Evolutionary conservation across 2,797 vertebrate genomes (phyloP), one percentile per base, ranked within the genome.

Genomic region (Rhyacichthys aspro): DNA sequence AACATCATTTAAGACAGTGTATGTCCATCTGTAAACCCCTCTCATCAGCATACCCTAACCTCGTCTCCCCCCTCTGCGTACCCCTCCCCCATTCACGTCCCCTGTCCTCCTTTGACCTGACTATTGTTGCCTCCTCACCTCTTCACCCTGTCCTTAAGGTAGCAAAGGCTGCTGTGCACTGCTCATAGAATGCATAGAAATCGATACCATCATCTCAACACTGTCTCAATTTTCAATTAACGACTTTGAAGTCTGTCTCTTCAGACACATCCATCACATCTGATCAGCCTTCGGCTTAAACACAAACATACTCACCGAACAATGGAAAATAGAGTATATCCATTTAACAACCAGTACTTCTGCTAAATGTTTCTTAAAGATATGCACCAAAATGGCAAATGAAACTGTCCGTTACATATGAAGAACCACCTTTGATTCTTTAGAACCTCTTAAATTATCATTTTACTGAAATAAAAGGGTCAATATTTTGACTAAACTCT

Each of bases 181-280:
- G 15, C 63, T 46, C 6, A 2, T 49, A 8, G 38, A 64, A 59
- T 65, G 69, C 57, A 74, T 57, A 67, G 78, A 88, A 91, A 93
- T 93, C 90, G 92, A 93, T 93, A 91, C 73, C 83, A 89, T 90
- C 80, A 90, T 90, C 90, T 88, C 78, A 62, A 81, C 78, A 87
- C 80, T 83, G 84, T 91, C 89, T 92, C 89, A 88, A 78, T 90
- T 91, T 93, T 91, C 87, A 91, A 90, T 91, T 89, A 91, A 89
- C 71, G 67, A 88, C 83, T 76, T 66, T 72, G 63, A 78, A 81
- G 76, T 72, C 65, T 14, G 50, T 70, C 72, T 78, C 59, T 70
- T 73, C 82, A 78, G 83, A 88, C 79, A 55, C 78, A 89, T 90
- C 86, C 78, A 82, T 90, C 89, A 89, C 62, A 41, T 62, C 53